Evolutionary conservation across 2,888 invertebrate genomes (phyloP), one percentile per base, ranked within the genome.

Genomic region (Cylindroiulus punctatus): DNA sequence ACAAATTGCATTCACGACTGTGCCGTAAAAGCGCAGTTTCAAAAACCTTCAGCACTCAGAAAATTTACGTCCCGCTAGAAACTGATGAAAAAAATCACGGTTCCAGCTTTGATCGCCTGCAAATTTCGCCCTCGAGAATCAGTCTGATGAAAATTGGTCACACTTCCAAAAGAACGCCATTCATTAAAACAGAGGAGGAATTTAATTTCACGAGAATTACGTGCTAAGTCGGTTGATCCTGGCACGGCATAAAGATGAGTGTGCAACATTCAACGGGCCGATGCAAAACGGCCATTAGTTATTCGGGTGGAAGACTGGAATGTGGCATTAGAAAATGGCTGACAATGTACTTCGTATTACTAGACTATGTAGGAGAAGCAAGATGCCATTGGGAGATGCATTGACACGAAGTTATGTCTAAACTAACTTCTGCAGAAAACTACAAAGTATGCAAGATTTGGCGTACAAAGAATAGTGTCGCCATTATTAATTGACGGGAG

Each of bases 91-190:
- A 76, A 30, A 76, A 76, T 76, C 76, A 76, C 10, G 76, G 57
- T 22, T 30, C 1, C 76, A 30, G 22, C 76, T 26, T 76, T 30
- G 30, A 76, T 76, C 12, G 76, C 76, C 76, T 76, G 76, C 76
- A 76, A 76, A 76, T 76, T 76, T 76, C 14, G 12, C 76, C 7
- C 30, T 76, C 8, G 76, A 76, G 76, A 76, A 12, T 30, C 12
- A 76, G 76, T 26, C 26, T 26, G 76, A 76, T 76, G 76, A 76
- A 76, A 76, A 76, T 26, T 26, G 76, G 76, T 76, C 30, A 76
- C 76, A 76, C 22, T 76, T 76, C 14, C 76, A 76, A 76, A 30
- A 76, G 14, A 76, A 30, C 14, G 14, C 76, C 76, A 30, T 76
- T 76, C 76, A 76, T 76, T 76, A 76, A 76, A 76, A 14, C 76